Conservation (phyloP, 2,113 vertebrate genomes). For the Malaclemys terrapin region DNA sequence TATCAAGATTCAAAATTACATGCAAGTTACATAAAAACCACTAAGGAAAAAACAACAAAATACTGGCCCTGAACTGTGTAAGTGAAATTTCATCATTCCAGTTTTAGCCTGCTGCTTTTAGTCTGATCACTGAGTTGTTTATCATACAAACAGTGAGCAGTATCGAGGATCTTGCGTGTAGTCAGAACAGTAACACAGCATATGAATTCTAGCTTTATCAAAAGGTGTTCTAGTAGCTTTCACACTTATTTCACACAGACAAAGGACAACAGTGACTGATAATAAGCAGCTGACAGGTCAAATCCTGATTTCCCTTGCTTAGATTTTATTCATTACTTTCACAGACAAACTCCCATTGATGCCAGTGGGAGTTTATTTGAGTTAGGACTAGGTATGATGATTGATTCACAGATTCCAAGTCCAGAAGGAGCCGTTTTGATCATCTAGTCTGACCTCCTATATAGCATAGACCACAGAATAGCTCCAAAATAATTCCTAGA, state of each 20-base stretch:
- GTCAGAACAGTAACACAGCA: background rate
- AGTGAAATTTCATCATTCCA: background rate
- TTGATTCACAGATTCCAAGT: background rate
- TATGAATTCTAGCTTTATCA: background rate
- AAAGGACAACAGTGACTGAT: background rate
- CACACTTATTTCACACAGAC: background rate
- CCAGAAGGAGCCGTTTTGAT: background rate
- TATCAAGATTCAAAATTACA: slow-evolving; percentile 37
- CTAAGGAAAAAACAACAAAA: slow-evolving; percentile 24
- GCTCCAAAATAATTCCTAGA: background rate
- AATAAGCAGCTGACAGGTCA: slow-evolving; percentile 15
- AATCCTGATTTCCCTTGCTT: background rate
- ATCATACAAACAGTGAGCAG: background rate
- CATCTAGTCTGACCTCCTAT: background rate
- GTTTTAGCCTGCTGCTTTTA: background rate
- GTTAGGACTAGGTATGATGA: slow-evolving; percentile 18
- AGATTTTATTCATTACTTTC: background rate
- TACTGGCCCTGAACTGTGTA: background rate
- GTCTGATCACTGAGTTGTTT: background rate
- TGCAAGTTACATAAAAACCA: slow-evolving; percentile 35
- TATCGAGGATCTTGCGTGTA: background rate
- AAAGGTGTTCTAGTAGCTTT: background rate
- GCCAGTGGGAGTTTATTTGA: background rate
- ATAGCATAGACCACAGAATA: background rate
- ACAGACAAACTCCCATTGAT: background rate